phyloP scores from a whole-genome alignment of 2,113 vertebrate species.

The Varanus komodoensis region DNA sequence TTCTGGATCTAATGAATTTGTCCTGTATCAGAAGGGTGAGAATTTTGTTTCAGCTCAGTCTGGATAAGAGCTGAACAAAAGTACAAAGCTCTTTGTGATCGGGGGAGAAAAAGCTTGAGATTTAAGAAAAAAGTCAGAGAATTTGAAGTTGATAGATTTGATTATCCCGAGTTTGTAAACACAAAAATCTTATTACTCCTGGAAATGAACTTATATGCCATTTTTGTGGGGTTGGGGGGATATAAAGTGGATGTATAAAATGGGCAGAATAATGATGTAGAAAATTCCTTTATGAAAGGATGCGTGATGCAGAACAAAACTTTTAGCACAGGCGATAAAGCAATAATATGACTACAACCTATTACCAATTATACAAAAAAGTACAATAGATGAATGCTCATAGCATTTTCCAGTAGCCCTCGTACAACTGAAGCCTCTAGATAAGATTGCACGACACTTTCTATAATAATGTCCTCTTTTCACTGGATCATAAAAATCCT shows the following conservation, averaged over 20 bases:
- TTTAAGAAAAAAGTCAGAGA: too few species aligned
- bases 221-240: neutral
- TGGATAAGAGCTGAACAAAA: too few species aligned
- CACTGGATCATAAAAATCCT: neutral
- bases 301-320: neutral
- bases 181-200: neutral
- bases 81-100: too few species aligned
- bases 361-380: slow-evolving; percentile 10
- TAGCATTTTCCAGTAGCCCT: neutral
- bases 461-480: slow-evolving; percentile 17
- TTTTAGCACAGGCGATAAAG: slow-evolving; percentile 17
- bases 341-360: slow-evolving; percentile 3
- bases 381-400: neutral
- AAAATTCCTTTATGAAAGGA: slow-evolving; percentile 17
- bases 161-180: neutral
- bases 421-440: neutral
- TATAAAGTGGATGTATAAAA: neutral
- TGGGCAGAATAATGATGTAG: neutral
- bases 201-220: neutral
- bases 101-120: too few species aligned
- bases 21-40: too few species aligned
- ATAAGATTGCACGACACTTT: neutral
- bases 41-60: too few species aligned
- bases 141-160: too few species aligned
- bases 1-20: too few species aligned